Conservation (phyloP, 2,113 vertebrate genomes). For the Sylvilagus bachmani region DNA sequence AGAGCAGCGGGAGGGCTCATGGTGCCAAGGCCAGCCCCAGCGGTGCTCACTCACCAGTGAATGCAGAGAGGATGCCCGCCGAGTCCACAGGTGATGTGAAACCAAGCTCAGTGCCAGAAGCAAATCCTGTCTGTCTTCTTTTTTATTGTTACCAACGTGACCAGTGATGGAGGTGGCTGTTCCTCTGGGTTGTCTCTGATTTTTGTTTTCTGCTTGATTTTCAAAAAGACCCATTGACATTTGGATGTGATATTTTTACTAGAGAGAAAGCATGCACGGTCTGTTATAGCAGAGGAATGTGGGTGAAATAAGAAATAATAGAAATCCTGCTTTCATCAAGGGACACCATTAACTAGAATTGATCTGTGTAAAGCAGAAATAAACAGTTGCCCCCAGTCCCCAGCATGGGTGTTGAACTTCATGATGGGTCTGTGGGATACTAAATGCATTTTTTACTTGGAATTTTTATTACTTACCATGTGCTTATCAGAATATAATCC, state of each 20-base stretch:
- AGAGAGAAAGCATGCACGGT: background rate
- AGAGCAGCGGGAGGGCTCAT: background rate
- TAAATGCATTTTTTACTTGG: too few relatives aligned
- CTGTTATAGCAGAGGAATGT: background rate
- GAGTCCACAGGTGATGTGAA: background rate
- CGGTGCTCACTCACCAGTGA: background rate
- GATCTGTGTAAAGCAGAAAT: background rate
- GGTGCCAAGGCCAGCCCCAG: background rate
- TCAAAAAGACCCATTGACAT: background rate
- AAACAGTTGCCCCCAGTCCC: background rate
- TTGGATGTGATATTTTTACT: constrained; percentile 47
- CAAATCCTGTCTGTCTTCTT: background rate
- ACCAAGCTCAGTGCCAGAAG: background rate
- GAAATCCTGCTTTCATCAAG: background rate
- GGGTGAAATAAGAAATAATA: constrained; percentile 37
- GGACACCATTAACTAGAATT: background rate
- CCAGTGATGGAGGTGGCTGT: background rate
- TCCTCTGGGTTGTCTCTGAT: constrained; percentile 32
- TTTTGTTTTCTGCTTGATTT: constrained; percentile 18
- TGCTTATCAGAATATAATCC: too few relatives aligned
- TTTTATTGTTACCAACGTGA: background rate
- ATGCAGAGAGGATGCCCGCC: too few relatives aligned
- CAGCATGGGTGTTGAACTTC: too few relatives aligned
- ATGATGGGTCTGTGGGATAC: too few relatives aligned
- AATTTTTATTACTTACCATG: too few relatives aligned